Evolutionary conservation across 2,113 vertebrate genomes (phyloP), one percentile per base, ranked within the genome.

Genomic region (Scortum barcoo): DNA sequence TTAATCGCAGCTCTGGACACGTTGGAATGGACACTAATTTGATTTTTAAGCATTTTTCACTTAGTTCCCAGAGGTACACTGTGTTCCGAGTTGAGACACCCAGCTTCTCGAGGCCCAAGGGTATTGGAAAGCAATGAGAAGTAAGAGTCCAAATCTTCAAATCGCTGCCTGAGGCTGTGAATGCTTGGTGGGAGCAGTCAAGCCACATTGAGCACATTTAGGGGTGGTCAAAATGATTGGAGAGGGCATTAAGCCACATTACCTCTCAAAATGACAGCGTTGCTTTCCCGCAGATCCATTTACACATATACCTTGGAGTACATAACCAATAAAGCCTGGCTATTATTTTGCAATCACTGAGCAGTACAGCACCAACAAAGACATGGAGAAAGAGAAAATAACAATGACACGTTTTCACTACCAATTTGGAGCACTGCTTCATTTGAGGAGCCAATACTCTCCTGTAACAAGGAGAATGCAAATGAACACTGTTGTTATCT

Each of bases 151-250:
- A 91, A 85, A 88, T 90, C 83, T 84, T 85, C 50, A 81, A 85
- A 86, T 83, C 28, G 28, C 36, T 40, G 82, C 88, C 81, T 70
- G 69, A 69, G 86, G 87, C 62, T 60, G 61, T 44, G 73, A 51
- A 50, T 67, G 83, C 84, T 81, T 58, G 74, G 87, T 30, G 67
- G 86, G 82, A 83, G 76, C 80, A 50, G 83, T 92, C 86, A 90
- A 82, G 91, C 83, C 72, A 82, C 91, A 89, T 83, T 90, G 81
- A 91, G 81, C 88, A 85, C 85, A 87, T 84, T 86, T 60, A 85
- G 78, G 71, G 79, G 78, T 51, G 71, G 80, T 80, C 57, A 66
- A 77, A 83, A 87, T 76, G 78, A 89, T 88, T 85, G 88, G 76
- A 87, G 71, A 46, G 80, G 75, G 82, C 71, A 92, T 89, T 83